These are phyloP conservation scores for Linnaemya tessellans DNA, from an alignment of 2,888 invertebrate species.

Conservation along the genomic window DNA sequence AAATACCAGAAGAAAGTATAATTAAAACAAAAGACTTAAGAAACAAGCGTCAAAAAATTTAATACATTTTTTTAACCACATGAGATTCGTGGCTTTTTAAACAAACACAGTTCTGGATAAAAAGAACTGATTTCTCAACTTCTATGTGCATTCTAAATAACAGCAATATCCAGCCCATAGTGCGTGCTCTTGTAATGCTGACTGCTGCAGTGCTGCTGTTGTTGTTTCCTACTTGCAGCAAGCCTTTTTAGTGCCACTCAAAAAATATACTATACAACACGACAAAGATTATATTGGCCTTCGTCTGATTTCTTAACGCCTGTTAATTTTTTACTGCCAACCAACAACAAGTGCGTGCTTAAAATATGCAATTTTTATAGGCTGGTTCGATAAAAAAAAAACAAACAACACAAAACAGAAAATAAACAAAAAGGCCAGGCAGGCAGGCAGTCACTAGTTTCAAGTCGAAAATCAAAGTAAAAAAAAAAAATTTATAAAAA, in stretches of 20 bases:
- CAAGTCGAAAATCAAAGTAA: constrained; percentile 22
- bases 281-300: constrained; percentile 66
- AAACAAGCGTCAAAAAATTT: neutral
- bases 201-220: constrained; percentile 38
- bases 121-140: neutral
- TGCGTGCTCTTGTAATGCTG: constrained; percentile 50
- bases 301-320: constrained; percentile 72
- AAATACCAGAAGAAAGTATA: neutral
- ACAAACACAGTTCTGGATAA: neutral
- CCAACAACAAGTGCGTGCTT: constrained; percentile 72
- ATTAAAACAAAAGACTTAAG: constrained; percentile 39
- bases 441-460: constrained; percentile 49
- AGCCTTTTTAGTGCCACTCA: constrained; percentile 56
- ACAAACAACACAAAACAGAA: constrained; percentile 9
- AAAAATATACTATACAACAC: constrained; percentile 41
- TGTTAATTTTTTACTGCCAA: constrained; percentile 71
- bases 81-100: neutral
- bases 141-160: constrained; percentile 1
- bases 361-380: constrained; percentile 64
- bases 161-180: constrained; percentile 14
- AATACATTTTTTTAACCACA: neutral
- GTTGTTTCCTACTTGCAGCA: constrained; percentile 46
- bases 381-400: constrained; percentile 18
- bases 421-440: constrained; percentile 33
- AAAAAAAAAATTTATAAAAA: neutral